These are phyloP conservation scores for Laothoe populi DNA, from an alignment of 2,888 invertebrate species.

Conservation along the genomic window DNA sequence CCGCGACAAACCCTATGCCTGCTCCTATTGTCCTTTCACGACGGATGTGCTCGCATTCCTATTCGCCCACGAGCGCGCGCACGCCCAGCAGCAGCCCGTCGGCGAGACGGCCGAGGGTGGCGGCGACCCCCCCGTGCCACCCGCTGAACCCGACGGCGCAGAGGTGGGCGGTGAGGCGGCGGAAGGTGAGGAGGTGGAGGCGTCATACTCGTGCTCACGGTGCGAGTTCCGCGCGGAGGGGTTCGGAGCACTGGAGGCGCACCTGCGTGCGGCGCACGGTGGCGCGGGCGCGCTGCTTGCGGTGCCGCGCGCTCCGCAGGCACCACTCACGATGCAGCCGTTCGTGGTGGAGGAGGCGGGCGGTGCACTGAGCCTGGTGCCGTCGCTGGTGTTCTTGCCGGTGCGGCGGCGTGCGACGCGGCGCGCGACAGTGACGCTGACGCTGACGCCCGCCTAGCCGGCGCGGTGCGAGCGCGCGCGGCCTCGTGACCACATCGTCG, in stretches of 20 bases:
- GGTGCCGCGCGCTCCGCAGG: slow-evolving; percentile 87
- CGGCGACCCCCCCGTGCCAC: slow-evolving; percentile 43
- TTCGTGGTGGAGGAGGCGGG: slow-evolving; percentile 91
- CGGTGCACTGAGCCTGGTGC: slow-evolving; percentile 89
- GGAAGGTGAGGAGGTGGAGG: slow-evolving; percentile 58
- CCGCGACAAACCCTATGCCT: slow-evolving; percentile 91
- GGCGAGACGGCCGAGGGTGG: slow-evolving; percentile 51
- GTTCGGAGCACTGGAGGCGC: slow-evolving; percentile 78
- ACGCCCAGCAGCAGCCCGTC: slow-evolving; percentile 77
- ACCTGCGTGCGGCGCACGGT: slow-evolving; percentile 78
- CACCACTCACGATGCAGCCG: slow-evolving; percentile 94
- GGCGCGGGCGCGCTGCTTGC: slow-evolving; percentile 81
- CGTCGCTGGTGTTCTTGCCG: slow-evolving; percentile 97
- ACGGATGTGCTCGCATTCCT: slow-evolving; percentile 95
- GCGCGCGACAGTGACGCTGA: slow-evolving; percentile 95
- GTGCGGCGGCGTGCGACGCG: slow-evolving; percentile 94
- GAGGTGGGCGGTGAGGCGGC: slow-evolving; percentile 48
- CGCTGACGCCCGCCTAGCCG: slow-evolving; percentile 94
- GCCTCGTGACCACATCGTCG: slow-evolving; percentile 62
- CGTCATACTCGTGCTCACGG: slow-evolving; percentile 77
- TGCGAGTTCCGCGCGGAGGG: slow-evolving; percentile 79
- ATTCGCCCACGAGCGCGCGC: slow-evolving; percentile 96
- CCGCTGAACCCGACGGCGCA: slow-evolving; percentile 45
- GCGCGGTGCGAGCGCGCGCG: slow-evolving; percentile 55
- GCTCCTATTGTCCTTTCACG: slow-evolving; percentile 95